Conservation (phyloP, 1,140 invertebrate species). For the Leptinotarsa lineolata region DNA sequence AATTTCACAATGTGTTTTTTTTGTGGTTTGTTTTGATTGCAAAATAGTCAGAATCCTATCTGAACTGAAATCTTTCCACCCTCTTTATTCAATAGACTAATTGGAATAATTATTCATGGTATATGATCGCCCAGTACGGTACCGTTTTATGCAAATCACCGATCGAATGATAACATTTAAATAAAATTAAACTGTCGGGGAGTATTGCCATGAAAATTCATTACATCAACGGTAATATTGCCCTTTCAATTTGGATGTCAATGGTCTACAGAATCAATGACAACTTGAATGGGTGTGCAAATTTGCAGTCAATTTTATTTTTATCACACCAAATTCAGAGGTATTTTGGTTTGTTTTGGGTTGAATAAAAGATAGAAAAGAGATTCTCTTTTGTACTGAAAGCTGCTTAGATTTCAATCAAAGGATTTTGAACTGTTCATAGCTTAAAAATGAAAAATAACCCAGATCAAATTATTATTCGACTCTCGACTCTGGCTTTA, state of each 20-base stretch:
- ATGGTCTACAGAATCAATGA: not conserved
- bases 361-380: not conserved
- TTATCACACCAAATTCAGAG: not conserved
- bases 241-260: not conserved
- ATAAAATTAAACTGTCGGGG: constrained; percentile 1
- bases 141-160: constrained; percentile 8
- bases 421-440: no score
- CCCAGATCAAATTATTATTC: no score
- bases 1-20: not conserved
- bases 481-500: no score
- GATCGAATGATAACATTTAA: constrained; percentile 8
- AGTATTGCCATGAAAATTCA: not conserved
- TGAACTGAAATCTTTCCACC: not conserved
- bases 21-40: not conserved
- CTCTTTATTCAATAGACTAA: not conserved
- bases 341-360: not conserved
- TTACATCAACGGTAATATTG: not conserved
- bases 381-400: not conserved
- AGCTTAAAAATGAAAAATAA: no score
- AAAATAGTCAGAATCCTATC: not conserved
- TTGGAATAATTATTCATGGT: constrained; percentile 6
- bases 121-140: not conserved
- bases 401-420: not conserved
- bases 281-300: not conserved
- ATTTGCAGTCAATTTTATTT: not conserved